A percentile compares a stretch with the other conserved stretches of the same genome.
Conservation (phyloP, 1,140 invertebrate genomes). For the roundworm (Caenorhabditis elegans) region DNA sequence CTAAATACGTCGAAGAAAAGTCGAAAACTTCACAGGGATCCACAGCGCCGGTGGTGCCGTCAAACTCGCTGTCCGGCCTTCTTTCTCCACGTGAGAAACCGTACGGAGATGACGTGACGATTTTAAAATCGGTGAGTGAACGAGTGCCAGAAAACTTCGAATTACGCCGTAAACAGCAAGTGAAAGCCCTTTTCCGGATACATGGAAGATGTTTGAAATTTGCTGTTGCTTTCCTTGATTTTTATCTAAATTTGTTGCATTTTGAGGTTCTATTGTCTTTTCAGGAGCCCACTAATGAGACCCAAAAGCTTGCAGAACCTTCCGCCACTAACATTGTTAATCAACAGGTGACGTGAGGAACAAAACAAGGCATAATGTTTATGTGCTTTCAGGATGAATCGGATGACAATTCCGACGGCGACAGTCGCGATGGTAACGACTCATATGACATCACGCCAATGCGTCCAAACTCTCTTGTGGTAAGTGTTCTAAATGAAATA, state of each 20-base stretch:
- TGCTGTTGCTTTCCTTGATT: background rate
- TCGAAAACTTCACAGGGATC: constrained; percentile 21
- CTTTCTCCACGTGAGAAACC: constrained; percentile 33
- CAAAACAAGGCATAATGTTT: background rate
- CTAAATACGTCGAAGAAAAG: constrained; percentile 16
- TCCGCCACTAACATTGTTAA: constrained; percentile 6
- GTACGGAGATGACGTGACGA: constrained; percentile 36
- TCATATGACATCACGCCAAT: constrained; percentile 14
- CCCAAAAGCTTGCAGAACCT: constrained; percentile 22
- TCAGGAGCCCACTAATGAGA: constrained; percentile 28
- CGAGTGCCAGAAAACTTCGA: background rate
- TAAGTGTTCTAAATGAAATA: background rate
- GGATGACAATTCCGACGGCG: constrained; percentile 7
- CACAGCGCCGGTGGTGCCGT: background rate
- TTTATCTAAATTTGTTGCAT: background rate
- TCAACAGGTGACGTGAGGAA: background rate
- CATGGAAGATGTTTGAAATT: background rate
- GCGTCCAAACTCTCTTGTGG: background rate
- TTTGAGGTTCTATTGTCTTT: background rate
- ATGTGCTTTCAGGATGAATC: background rate
- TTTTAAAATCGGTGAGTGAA: constrained; percentile 24
- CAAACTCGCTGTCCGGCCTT: background rate
- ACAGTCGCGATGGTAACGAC: constrained; percentile 9
- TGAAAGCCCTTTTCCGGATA: background rate
- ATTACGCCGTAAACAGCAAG: background rate